Evolutionary conservation across 2,888 invertebrate species (phyloP).

Genomic region (Electrophaes corylata): DNA sequence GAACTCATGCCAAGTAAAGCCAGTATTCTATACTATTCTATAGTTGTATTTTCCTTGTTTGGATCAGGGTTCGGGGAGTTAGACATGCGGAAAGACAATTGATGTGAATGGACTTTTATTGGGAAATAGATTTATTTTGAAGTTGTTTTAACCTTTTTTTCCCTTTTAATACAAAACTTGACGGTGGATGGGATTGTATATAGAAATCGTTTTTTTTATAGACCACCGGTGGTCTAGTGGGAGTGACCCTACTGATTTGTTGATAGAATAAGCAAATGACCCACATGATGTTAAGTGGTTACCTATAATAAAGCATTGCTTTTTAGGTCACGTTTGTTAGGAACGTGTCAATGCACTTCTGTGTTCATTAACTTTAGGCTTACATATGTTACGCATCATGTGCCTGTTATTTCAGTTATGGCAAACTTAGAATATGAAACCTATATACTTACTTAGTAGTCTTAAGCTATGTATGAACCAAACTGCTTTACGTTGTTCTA

Average conservation of each 20-base stretch:
- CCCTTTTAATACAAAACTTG: neutral
- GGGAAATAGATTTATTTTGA: constrained; percentile 14
- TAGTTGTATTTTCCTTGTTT: constrained; percentile 14
- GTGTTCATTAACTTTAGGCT: too few relatives aligned
- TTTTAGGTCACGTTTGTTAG: too few relatives aligned
- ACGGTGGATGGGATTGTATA: neutral
- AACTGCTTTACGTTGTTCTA: too few relatives aligned
- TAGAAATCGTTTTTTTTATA: neutral
- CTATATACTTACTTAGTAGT: too few relatives aligned
- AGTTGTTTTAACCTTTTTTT: constrained; percentile 1
- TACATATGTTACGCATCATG: too few relatives aligned
- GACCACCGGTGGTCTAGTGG: too few relatives aligned
- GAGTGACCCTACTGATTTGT: neutral
- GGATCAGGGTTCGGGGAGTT: neutral
- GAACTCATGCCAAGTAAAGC: constrained; percentile 16
- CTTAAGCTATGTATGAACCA: too few relatives aligned
- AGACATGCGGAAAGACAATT: constrained; percentile 18
- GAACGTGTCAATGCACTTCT: too few relatives aligned
- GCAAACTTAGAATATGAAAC: too few relatives aligned
- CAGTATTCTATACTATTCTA: constrained; percentile 16
- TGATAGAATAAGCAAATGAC: neutral
- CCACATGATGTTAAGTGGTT: too few relatives aligned
- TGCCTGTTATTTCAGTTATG: too few relatives aligned
- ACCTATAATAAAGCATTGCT: too few relatives aligned
- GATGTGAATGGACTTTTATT: constrained; percentile 17